Percentiles rank a stretch among this genome's conserved stretches.
These are phyloP conservation scores for Diplogasteroides magnus DNA, from an alignment of 1,140 invertebrate genomes.

Conservation along the genomic window DNA sequence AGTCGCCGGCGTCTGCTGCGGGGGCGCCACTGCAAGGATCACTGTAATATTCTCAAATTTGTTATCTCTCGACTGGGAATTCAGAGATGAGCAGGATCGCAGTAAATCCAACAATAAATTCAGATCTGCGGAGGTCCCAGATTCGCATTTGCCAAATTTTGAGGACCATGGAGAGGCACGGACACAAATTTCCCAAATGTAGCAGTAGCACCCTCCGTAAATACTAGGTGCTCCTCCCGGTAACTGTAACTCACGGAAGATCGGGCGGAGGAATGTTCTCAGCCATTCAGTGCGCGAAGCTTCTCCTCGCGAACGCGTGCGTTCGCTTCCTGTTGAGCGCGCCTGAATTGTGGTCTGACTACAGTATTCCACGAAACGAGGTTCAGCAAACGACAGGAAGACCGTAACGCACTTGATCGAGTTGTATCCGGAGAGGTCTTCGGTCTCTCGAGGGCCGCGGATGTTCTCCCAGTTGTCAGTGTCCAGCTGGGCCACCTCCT, in stretches of 20 bases:
- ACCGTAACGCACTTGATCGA: conserved; percentile 34
- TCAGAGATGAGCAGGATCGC: background rate
- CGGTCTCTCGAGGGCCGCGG: conserved; percentile 40
- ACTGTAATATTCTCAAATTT: background rate
- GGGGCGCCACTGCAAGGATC: background rate
- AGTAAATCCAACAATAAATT: too few species aligned
- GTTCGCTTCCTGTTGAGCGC: conserved; percentile 32
- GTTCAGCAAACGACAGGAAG: conserved; percentile 12
- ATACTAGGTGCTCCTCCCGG: background rate
- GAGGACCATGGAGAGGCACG: too few species aligned
- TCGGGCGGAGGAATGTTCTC: background rate
- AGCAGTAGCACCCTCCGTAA: too few species aligned
- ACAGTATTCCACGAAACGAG: background rate
- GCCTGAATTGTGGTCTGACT: conserved; percentile 10
- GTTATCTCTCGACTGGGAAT: background rate
- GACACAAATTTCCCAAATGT: too few species aligned
- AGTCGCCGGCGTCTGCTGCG: background rate
- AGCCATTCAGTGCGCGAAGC: conserved; percentile 3
- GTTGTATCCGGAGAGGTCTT: conserved; percentile 40
- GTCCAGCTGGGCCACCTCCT: conserved; percentile 43
- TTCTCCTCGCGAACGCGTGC: conserved; percentile 4
- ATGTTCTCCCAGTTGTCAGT: conserved; percentile 50
- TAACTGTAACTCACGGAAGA: background rate
- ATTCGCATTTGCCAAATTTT: too few species aligned
- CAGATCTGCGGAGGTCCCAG: too few species aligned